Evolutionary conservation across 1,140 invertebrate genomes (phyloP).

Genomic region (Neodiprion pinetum): DNA sequence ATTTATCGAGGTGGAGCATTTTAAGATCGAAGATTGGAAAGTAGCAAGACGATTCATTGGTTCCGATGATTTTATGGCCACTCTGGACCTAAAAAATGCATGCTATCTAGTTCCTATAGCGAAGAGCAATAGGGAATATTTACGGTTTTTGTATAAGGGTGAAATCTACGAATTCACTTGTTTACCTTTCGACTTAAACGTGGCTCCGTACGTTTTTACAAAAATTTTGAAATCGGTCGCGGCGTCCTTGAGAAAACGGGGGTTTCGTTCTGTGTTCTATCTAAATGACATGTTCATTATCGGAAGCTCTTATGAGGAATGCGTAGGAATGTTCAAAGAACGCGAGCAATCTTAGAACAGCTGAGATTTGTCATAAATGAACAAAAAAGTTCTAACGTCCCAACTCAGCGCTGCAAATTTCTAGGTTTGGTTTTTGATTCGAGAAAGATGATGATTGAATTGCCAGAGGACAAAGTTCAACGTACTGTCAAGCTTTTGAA

Average conservation of each 20-base stretch:
- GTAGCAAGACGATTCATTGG: constrained; percentile 17
- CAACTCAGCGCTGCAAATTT: too few relatives aligned
- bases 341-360: background rate
- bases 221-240: constrained; percentile 9
- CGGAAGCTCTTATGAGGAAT: background rate
- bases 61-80: constrained; percentile 20
- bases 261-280: constrained; percentile 25
- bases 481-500: too few relatives aligned
- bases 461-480: too few relatives aligned
- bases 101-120: background rate
- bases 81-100: constrained; percentile 22
- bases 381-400: constrained; percentile 11
- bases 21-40: constrained; percentile 36
- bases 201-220: constrained; percentile 8
- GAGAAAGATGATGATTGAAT: too few relatives aligned
- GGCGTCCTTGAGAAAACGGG: constrained; percentile 23
- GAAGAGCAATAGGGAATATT: constrained; percentile 23
- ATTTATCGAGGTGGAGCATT: constrained; percentile 32
- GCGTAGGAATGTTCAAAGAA: background rate
- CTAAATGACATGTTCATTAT: constrained; percentile 31
- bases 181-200: constrained; percentile 36
- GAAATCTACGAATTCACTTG: constrained; percentile 33
- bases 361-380: constrained; percentile 18
- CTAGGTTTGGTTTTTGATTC: too few relatives aligned
- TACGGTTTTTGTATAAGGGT: constrained; percentile 29